Conservation (phyloP, 1,140 invertebrate genomes). For the Micrasema minimum region DNA sequence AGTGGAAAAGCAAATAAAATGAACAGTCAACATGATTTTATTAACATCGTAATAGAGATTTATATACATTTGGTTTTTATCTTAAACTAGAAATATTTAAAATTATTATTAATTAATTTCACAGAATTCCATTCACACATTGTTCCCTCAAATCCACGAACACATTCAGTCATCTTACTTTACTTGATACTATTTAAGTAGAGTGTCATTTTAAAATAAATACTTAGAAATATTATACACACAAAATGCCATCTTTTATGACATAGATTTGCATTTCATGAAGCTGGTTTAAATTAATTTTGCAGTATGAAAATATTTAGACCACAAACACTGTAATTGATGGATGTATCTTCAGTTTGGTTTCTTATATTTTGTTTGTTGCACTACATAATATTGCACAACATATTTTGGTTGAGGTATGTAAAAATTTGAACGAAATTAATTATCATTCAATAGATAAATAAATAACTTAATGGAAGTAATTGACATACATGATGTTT, state of each 20-base stretch:
- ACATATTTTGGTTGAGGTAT: background rate
- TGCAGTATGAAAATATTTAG: too few species aligned
- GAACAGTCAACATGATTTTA: conserved; percentile 39
- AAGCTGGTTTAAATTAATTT: too few species aligned
- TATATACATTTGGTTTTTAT: conserved; percentile 51
- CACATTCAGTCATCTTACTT: conserved; percentile 18
- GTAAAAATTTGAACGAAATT: background rate
- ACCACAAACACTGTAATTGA: too few species aligned
- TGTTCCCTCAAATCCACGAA: conserved; percentile 6
- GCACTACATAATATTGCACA: conserved; percentile 3
- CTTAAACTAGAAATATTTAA: conserved; percentile 33
- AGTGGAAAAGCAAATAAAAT: conserved; percentile 5
- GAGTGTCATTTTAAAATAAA: conserved; percentile 22
- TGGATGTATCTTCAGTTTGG: background rate
- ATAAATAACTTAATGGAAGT: conserved; percentile 17
- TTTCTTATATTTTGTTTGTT: background rate
- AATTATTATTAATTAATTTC: conserved; percentile 32
- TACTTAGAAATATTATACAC: background rate
- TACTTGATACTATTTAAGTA: conserved; percentile 12
- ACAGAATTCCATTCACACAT: conserved; percentile 14
- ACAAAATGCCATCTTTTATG: too few species aligned
- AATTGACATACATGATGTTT: too few species aligned
- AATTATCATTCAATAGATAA: conserved; percentile 7
- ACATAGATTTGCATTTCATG: too few species aligned
- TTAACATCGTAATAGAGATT: conserved; percentile 39